These are phyloP conservation scores for Odiellus spinosus DNA, from an alignment of 2,888 invertebrate genomes.

Conservation along the genomic window DNA sequence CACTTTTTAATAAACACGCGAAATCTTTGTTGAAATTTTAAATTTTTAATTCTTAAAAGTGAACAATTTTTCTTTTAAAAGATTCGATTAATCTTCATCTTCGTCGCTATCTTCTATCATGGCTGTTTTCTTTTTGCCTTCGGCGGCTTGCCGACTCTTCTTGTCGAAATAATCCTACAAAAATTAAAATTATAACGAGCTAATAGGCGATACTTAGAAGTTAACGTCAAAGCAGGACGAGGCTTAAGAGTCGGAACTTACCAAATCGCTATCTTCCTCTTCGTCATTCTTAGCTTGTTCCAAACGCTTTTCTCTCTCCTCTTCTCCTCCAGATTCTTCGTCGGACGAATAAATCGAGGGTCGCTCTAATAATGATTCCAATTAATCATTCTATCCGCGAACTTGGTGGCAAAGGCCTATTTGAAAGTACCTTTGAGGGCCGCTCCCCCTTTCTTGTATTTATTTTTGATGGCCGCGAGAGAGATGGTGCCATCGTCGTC, in stretches of 20 bases:
- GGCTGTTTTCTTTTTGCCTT: slow-evolving; percentile 12
- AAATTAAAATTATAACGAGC: too few relatives aligned
- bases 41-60: too few relatives aligned
- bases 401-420: not conserved
- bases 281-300: slow-evolving; percentile 13
- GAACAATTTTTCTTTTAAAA: too few relatives aligned
- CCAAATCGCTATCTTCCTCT: slow-evolving; percentile 16
- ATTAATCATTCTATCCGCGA: not conserved
- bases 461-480: slow-evolving; percentile 82
- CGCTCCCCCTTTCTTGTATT: slow-evolving; percentile 54
- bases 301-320: slow-evolving; percentile 8
- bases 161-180: slow-evolving; percentile 19
- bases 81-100: slow-evolving; percentile 7
- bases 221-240: not conserved
- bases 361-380: not conserved
- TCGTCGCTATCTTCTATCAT: slow-evolving; percentile 18
- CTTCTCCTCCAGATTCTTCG: slow-evolving; percentile 15
- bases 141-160: slow-evolving; percentile 11
- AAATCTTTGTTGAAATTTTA: too few relatives aligned
- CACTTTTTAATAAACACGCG: too few relatives aligned
- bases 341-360: slow-evolving; percentile 15
- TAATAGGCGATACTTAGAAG: slow-evolving; percentile 1
- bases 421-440: slow-evolving; percentile 6
- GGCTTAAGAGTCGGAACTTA: slow-evolving; percentile 1
- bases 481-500: slow-evolving; percentile 86